Evolutionary conservation across 2,797 vertebrate genomes (phyloP).

Genomic region (Varecia variegata): DNA sequence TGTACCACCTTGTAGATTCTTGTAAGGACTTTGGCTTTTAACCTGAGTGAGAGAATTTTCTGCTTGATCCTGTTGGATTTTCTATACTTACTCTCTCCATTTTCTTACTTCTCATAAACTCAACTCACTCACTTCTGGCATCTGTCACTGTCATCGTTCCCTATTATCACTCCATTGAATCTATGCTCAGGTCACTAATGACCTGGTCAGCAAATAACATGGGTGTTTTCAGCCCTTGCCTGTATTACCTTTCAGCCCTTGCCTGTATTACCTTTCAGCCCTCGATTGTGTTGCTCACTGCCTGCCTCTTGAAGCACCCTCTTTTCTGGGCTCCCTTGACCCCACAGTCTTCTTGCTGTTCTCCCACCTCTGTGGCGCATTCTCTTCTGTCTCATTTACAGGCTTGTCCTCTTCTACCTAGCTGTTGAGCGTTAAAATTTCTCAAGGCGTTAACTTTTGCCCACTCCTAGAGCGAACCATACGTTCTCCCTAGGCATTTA

Average conservation of each 20-base stretch:
- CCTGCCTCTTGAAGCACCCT: not conserved
- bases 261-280: not conserved
- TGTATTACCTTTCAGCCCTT: not conserved
- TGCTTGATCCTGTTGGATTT: not conserved
- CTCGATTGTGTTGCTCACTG: not conserved
- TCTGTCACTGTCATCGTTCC: not conserved
- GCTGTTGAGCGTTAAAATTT: not conserved
- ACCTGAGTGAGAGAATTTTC: not conserved
- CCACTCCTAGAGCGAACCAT: not conserved
- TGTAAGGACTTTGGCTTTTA: not conserved
- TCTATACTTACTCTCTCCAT: not conserved
- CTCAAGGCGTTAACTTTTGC: not conserved
- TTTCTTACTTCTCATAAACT: not conserved
- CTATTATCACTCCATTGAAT: not conserved
- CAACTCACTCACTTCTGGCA: not conserved
- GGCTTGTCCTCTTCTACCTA: not conserved
- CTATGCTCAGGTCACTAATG: not conserved
- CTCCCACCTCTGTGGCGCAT: not conserved
- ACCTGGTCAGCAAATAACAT: not conserved
- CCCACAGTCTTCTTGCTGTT: not conserved
- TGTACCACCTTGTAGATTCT: not conserved
- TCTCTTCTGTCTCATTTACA: not conserved
- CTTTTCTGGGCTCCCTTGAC: not conserved
- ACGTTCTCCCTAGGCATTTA: not conserved
- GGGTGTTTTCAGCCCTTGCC: not conserved